Evolutionary conservation across 2,888 invertebrate species (phyloP), one percentile per base, ranked within the genome.

Genomic region (Acronicta psi): DNA sequence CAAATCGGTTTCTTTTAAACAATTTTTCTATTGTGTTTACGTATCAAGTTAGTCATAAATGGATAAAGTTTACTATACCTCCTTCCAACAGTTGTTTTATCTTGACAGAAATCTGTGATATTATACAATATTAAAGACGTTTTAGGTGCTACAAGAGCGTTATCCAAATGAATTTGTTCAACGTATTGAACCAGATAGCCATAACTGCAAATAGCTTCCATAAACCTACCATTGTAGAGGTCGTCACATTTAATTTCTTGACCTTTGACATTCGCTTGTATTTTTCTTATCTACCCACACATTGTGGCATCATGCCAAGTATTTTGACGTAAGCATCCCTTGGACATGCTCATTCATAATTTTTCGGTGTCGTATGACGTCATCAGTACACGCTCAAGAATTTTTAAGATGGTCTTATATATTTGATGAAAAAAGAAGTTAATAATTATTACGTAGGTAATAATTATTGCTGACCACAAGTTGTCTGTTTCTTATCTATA

Each of bases 301-400:
- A 63, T 63, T 63, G 53, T 90, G 91, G 91, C 85, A 55, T 16
- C 18, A n/a, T 46, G 84, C 92, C 92, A 89, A 80, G 50, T 62
- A 57, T 71, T 79, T 63, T 83, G 84, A 85, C 82, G 83, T 82
- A 82, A 84, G 73, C 73, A 62, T 69, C 74, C 62, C 62, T 66
- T 63, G 61, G 59, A 58, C 73, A 70, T 69, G 77, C 73, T 84
- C 86, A 89, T 90, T 90, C 87, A 89, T 87, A 85, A 84, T 81
- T 80, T 76, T 46, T 29, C n/a, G n/a, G n/a, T n/a, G 18, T 59
- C 44, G 59, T 46, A 23, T 42, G 53, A 61, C 53, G 34, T 57
- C 50, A 56, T 50, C 37, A 5, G 25, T 46, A 20, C 16, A 34
- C 18, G 29, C 7, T 46, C 37, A 41, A 41, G 13, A 5, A 38